Evolutionary conservation across 2,888 invertebrate genomes (phyloP).

Genomic region (Rotaria sp.): DNA sequence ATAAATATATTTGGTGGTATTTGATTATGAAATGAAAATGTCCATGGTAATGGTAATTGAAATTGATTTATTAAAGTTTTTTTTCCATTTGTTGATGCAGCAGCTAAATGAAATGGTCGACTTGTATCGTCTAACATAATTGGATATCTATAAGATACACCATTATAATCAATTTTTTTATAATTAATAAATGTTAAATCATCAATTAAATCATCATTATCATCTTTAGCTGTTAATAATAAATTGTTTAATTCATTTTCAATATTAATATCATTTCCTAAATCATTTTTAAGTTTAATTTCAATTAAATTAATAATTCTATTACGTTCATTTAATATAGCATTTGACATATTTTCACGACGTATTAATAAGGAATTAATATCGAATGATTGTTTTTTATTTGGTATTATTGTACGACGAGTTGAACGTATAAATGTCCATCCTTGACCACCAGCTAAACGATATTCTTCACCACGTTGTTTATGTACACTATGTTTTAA

Average conservation of each 20-base stretch:
- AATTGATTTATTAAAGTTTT: not conserved
- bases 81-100: not conserved
- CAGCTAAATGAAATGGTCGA: not conserved
- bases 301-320: not conserved
- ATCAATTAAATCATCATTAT: not conserved
- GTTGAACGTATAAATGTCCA: constrained; percentile 77
- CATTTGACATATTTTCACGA: not conserved
- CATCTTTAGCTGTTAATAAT: not conserved
- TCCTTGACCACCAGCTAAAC: constrained; percentile 87
- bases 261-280: not conserved
- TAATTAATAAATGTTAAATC: constrained; percentile 17
- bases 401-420: constrained; percentile 41
- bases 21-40: not conserved
- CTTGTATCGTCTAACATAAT: constrained; percentile 2
- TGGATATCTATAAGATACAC: not conserved
- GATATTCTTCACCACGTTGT: constrained; percentile 93
- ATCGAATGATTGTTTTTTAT: not conserved
- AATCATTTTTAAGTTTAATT: constrained; percentile 8
- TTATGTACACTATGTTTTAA: constrained; percentile 57
- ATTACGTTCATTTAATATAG: not conserved
- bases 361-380: not conserved
- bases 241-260: not conserved
- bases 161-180: constrained; percentile 23
- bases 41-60: constrained; percentile 15
- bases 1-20: not conserved